These are phyloP conservation scores for Orycteropus afer DNA, from an alignment of 2,113 vertebrate genomes.

Conservation along the genomic window DNA sequence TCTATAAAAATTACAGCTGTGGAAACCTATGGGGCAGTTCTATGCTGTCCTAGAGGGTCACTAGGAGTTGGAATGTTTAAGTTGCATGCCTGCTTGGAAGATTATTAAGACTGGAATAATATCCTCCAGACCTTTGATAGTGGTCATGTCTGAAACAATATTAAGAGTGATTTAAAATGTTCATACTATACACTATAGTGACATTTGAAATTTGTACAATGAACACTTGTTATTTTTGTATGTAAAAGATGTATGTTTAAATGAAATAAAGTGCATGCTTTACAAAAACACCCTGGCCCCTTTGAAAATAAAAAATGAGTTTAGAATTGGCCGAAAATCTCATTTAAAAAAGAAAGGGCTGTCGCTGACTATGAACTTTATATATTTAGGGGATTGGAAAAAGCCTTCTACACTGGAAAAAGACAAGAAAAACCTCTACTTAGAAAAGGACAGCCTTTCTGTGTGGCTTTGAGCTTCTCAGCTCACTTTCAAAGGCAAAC, in stretches of 20 bases:
- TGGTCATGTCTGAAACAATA: not conserved
- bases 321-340: not conserved
- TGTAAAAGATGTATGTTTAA: slow-evolving; percentile 1
- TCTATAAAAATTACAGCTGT: no score
- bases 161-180: slow-evolving; percentile 22
- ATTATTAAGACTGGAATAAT: not conserved
- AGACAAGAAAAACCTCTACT: not conserved
- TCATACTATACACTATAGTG: not conserved
- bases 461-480: not conserved
- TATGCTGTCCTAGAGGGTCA: no score
- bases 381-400: slow-evolving; percentile 2
- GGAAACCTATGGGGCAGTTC: no score
- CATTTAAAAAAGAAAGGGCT: slow-evolving; percentile 19
- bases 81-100: not conserved
- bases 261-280: slow-evolving; percentile 45
- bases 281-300: not conserved
- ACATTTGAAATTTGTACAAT: slow-evolving; percentile 11
- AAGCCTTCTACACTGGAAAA: not conserved
- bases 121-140: not conserved
- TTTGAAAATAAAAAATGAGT: slow-evolving; percentile 32
- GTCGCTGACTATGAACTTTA: slow-evolving; percentile 23
- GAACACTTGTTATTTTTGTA: slow-evolving; percentile 15
- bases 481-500: slow-evolving; percentile 47
- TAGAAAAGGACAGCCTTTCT: slow-evolving; percentile 28
- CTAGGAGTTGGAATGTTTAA: not conserved